These are phyloP conservation scores for Netelia fuscicornis DNA, from an alignment of 2,888 invertebrate species.

Conservation along the genomic window DNA sequence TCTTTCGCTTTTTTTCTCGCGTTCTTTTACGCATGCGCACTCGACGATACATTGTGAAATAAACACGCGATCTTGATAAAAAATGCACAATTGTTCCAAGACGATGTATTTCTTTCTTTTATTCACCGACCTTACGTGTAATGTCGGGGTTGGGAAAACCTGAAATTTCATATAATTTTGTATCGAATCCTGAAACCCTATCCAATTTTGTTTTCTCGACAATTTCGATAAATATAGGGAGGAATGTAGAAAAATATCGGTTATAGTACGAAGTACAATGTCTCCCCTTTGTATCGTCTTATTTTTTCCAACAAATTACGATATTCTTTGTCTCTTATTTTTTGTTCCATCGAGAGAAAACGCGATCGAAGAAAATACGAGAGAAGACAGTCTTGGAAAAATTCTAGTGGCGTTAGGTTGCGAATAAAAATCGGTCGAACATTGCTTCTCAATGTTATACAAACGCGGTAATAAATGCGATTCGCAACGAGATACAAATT, in stretches of 20 bases:
- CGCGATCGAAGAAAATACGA: background rate
- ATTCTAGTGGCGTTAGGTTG: too few relatives aligned
- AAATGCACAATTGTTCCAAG: background rate
- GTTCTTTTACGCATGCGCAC: slow-evolving; percentile 7
- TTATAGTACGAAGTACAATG: background rate
- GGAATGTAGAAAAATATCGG: background rate
- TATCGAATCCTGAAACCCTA: background rate
- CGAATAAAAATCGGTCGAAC: background rate
- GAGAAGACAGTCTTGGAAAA: background rate
- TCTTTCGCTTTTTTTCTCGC: background rate
- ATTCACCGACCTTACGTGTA: background rate
- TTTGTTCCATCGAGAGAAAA: background rate
- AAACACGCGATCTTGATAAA: background rate
- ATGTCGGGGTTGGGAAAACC: background rate
- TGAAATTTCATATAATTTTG: background rate
- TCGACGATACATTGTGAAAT: background rate
- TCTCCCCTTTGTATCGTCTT: background rate
- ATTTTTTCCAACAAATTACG: too few relatives aligned
- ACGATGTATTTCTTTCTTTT: slow-evolving; percentile 4
- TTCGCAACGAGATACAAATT: background rate
- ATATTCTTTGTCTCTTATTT: background rate
- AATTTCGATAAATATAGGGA: background rate
- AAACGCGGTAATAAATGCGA: background rate
- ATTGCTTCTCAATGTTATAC: slow-evolving; percentile 2
- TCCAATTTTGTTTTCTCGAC: background rate